Base-by-base conservation (phyloP, 2,113 vertebrate species). In the Tringa solitaria region DNA sequence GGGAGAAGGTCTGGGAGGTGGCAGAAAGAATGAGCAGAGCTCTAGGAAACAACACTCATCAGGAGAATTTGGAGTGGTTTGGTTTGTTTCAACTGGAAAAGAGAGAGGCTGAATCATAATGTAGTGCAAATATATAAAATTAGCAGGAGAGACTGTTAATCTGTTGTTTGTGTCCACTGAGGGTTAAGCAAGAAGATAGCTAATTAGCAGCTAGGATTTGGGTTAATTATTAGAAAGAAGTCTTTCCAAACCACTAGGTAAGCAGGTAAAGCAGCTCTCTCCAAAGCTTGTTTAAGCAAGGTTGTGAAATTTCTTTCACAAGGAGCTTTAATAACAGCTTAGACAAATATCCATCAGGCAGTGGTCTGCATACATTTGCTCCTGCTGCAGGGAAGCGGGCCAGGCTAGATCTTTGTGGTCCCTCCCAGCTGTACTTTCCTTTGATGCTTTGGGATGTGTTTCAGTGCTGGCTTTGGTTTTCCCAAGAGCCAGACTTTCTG, bases 371-470 rank as follows among this genome's bases (percentile, higher is more conserved):
- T 45, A 45, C 14, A 56, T 82, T 83, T 87, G 70, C 77, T 89
- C 51, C 81, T 79, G 84, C 84, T 2, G 0, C 65, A 89, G 89
- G 48, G 61, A 87, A 82, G 32, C 1, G 0, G 48, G 53, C 93
- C 87, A 73, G 76, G 77, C 33, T 46, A 63, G 53, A 59, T 69
- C 30, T 28, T 24, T 83, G 67, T 79, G 91, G 81, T 95, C 95
- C 91, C 95, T 95, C 95, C 91, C 84, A 97, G 81, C 74, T 87
- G 84, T 39, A 85, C 74, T 94, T 94, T 84, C 63, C 93, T 97
- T 96, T 97, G 96, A 97, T 97, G 81, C 93, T 96, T 56, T 96
- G 85, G 85, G 90, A 94, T 87, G 91, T 93, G 53, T 85, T 92
- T 95, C 83, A 82, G n/a, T 18, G 51, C 53, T 89, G 78, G 70